These are phyloP conservation scores for Mormoops blainvillei DNA, from an alignment of 2,113 vertebrate genomes.

Conservation along the genomic window DNA sequence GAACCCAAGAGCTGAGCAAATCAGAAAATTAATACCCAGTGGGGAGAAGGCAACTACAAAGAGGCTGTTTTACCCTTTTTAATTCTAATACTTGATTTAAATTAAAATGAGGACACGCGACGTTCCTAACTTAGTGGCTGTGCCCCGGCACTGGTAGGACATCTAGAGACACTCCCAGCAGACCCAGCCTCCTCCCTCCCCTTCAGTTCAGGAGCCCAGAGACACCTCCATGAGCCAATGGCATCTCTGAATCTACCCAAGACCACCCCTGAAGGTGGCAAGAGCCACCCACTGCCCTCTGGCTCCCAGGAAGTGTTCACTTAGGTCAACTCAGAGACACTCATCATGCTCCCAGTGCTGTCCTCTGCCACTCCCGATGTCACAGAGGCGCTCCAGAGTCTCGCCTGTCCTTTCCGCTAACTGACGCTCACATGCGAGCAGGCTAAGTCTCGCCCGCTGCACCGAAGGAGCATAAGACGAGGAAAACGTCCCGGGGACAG, in stretches of 20 bases:
- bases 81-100: constrained; percentile 14
- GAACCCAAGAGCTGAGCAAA: constrained; percentile 25
- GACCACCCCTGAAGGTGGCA: neutral
- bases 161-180: neutral
- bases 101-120: neutral
- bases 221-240: neutral
- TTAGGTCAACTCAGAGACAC: rapidly evolving
- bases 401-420: neutral
- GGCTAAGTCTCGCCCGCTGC: neutral
- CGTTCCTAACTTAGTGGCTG: neutral
- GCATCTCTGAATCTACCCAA: neutral
- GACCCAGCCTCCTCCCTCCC: neutral
- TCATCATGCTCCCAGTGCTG: rapidly evolving
- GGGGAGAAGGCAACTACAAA: neutral
- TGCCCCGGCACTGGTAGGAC: neutral
- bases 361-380: neutral
- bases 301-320: no score
- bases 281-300: neutral
- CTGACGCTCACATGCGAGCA: neutral
- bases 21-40: neutral
- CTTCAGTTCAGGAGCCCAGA: neutral
- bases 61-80: neutral
- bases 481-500: neutral
- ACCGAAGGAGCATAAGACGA: neutral
- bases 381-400: neutral